Evolutionary conservation across 2,113 vertebrate genomes (phyloP), one percentile per base, ranked within the genome.

Genomic region (Xenopus laevis): DNA sequence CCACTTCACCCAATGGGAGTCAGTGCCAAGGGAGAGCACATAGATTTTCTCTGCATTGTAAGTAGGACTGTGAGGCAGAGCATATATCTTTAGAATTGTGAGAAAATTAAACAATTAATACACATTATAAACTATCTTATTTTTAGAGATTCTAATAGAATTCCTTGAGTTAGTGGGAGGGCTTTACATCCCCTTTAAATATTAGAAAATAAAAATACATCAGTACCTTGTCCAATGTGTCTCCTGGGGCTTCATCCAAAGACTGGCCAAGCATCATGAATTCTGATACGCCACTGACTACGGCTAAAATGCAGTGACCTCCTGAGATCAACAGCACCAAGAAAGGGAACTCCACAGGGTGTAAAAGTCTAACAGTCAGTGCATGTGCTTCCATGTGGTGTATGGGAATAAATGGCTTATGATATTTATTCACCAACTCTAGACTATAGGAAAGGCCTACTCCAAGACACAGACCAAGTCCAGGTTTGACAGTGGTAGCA

Each of bases 361-460:
- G 85, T 0, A 91, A 90, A 83, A 98, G 89, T 68, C 96, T 88
- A 78, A 93, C 50, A 0, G 95, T 99, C 45, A 99, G 87, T 0
- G 97, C 97, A 0, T 99, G 97, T 9, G 97, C 97, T 70, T 98
- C 97, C 97, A 99, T 98, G 81, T 99, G 97, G 74, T 99, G 97
- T 65, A 98, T 91, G 58, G 97, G 97, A 71, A 99, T 97, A 82
- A 98, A 98, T 0, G 90, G 93, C 78, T 89, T 96, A 77, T 89
- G 76, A 71, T 94, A 83, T 50, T 58, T 82, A 21, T 72, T 81
- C 44, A 95, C 93, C 66, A 99, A 81, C 72, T 71, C 79, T 69
- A 70, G 64, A 76, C 94, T 97, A 86, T 95, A 96, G 11, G 87
- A 78, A 27, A 99, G 84, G 3, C 97, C 97, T 3, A 97, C 80